phyloP scores from a whole-genome alignment of 2,797 vertebrate species.

The Tauraco hartlaubi region DNA sequence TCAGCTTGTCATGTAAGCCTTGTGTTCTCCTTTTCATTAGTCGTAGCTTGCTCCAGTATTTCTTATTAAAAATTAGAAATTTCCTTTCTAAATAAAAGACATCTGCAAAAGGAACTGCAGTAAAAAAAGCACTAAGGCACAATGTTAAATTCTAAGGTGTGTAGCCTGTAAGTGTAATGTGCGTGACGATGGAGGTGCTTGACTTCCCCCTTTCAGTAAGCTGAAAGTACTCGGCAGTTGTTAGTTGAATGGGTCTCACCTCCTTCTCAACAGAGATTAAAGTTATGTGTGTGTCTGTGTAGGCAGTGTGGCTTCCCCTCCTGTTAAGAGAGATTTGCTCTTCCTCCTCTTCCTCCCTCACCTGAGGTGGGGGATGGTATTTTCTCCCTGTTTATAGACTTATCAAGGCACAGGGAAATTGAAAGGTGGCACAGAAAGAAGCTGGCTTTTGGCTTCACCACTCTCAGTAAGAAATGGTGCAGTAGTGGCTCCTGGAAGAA shows the following conservation, averaged over 20 bases:
- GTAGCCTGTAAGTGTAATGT: not conserved
- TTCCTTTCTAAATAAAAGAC: not conserved
- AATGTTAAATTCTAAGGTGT: not conserved
- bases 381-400: not conserved
- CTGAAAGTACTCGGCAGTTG: not conserved
- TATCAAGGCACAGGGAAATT: not conserved
- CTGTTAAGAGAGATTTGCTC: not conserved
- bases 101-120: not conserved
- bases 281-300: not conserved
- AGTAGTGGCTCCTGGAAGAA: not conserved
- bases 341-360: not conserved
- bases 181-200: not conserved
- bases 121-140: not conserved
- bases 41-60: not conserved
- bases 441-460: not conserved
- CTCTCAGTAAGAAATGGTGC: not conserved
- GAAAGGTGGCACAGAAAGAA: not conserved
- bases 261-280: not conserved
- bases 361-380: not conserved
- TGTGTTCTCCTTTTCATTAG: not conserved
- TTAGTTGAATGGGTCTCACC: not conserved
- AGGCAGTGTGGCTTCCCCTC: not conserved
- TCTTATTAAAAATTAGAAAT: not conserved
- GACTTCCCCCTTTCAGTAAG: not conserved
- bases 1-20: not conserved